Base-by-base conservation (phyloP, 2,113 vertebrate genomes). In the Nycticorax nycticorax region DNA sequence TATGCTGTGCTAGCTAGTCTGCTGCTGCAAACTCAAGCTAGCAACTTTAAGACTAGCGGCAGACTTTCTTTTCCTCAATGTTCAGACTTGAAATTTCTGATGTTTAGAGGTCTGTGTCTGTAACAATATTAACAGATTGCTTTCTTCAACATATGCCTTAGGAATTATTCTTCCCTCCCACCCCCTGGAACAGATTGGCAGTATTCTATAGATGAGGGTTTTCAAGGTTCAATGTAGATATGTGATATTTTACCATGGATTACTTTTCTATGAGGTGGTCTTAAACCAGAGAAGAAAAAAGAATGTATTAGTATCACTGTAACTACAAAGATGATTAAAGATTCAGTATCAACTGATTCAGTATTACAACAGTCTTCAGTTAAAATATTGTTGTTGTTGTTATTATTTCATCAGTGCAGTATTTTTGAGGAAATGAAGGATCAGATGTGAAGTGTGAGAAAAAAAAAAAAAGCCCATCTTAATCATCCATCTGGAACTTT, bases 1-100 rank as follows among this genome's bases (percentile, higher is more conserved):
- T 33, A 10, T n/a, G 12, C 32, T 88, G 22, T 60, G 16, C 23
- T 60, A 69, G 39, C 16, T 60, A 47, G 10, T 91, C 55, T 82
- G 20, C 28, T 78, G 10, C 28, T 78, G 28, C 10, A 78, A 74
- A 66, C 28, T 74, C 22, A 78, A 56, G 12, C 8, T 35, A 50
- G 32, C 10, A 43, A 68, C 50, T 81, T 73, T 27, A n/a, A 81
- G 68, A 43, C 7, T 24, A 85, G 13, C 16, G 64, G 4, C 19
- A 81, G 5, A 35, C 5, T 3, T 35, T 26, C 43, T 15, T 77
- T 18, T 1, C 21, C 11, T 73, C 2, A 0, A 0, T 64, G 91
- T 77, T 69, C 50, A 47, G 13, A 30, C 8, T 73, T 43, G 39
- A 35, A n/a, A 30, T 81, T 77, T 85, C 28, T 73, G 26, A 33